These are phyloP conservation scores for Panorpa germanica DNA, from an alignment of 2,888 invertebrate species.

Conservation along the genomic window DNA sequence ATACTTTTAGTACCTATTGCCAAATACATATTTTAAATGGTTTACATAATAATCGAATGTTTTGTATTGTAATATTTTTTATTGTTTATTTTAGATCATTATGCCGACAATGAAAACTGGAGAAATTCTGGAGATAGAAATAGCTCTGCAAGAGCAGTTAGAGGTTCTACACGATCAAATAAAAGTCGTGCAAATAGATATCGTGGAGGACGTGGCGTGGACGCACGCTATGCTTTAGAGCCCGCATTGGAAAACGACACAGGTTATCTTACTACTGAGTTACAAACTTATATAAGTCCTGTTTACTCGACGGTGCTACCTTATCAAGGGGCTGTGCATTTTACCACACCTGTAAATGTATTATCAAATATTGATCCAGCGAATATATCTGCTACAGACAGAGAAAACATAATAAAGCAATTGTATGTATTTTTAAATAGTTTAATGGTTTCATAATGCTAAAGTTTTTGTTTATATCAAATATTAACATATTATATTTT, in stretches of 20 bases:
- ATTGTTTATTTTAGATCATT: no score
- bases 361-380: conserved; percentile 20
- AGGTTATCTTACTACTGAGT: conserved; percentile 14
- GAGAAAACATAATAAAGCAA: conserved; percentile 75
- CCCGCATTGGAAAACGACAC: conserved; percentile 21
- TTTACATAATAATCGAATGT: no score
- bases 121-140: neutral
- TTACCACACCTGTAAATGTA: conserved; percentile 41
- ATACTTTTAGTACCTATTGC: no score
- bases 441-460: conserved; percentile 6
- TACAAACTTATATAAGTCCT: no score
- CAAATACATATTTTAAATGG: no score
- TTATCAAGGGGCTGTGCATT: no score
- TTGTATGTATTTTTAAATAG: conserved; percentile 43
- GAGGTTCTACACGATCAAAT: neutral
- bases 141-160: neutral
- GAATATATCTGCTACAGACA: conserved; percentile 39
- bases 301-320: no score
- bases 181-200: conserved; percentile 20
- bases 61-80: no score
- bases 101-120: conserved; percentile 8
- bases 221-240: conserved; percentile 27
- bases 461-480: conserved; percentile 3
- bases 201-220: conserved; percentile 26
- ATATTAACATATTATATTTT: conserved; percentile 16